Conservation (phyloP, 2,888 invertebrate species). For the Hanleya hanleyi region DNA sequence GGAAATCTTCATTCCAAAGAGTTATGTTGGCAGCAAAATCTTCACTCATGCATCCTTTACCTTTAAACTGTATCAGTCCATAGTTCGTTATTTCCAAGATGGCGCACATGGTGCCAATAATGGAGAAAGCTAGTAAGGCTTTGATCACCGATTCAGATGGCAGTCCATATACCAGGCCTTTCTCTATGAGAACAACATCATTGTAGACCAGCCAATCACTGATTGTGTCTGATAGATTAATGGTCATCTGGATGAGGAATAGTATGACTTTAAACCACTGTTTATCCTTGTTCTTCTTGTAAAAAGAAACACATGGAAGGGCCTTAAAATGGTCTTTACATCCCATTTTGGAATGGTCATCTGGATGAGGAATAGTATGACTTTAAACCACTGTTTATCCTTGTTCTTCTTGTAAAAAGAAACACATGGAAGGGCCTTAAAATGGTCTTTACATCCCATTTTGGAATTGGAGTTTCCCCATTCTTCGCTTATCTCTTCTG, state of each 20-base stretch:
- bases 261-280: neutral
- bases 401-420: no score
- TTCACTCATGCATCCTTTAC: neutral
- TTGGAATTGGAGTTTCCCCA: no score
- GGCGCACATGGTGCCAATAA: conserved; percentile 20
- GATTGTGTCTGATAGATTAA: neutral
- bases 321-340: no score
- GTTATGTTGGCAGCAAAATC: neutral
- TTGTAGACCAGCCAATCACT: conserved; percentile 28
- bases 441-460: no score
- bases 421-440: no score
- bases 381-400: conserved; percentile 19
- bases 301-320: no score
- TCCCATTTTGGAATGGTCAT: no score
- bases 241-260: neutral
- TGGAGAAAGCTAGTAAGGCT: conserved; percentile 11
- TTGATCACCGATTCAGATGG: neutral
- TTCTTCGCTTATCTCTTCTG: no score
- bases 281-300: no score
- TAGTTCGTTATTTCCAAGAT: conserved; percentile 10
- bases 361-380: conserved; percentile 38
- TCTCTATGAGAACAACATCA: conserved; percentile 14
- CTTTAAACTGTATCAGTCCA: conserved; percentile 10
- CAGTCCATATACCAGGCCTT: conserved; percentile 28
- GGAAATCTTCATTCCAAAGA: conserved; percentile 27